Evolutionary conservation across 2,888 invertebrate species (phyloP), one percentile per base, ranked within the genome.

Genomic region (Lydus trimaculatus): DNA sequence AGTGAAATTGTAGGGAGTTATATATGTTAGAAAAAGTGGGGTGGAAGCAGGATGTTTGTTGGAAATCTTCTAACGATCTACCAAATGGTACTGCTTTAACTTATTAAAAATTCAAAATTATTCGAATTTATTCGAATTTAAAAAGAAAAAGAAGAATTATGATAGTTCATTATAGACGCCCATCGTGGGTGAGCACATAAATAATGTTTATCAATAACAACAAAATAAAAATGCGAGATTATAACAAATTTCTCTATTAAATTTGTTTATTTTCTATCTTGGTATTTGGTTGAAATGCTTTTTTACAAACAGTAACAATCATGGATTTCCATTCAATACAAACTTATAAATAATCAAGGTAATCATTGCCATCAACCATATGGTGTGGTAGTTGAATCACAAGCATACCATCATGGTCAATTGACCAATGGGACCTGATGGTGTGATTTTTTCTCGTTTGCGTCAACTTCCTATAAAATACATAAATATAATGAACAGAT

Each of bases 281-380:
- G 4, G n/a, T n/a, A n/a, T n/a, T n/a, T 28, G 28, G 28, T 28
- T 28, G 28, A 28, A 28, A n/a, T n/a, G n/a, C 28, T 28, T 28
- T 33, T 11, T 7, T 33, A n/a, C n/a, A 2, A 33, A 33, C 33
- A 36, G 15, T 1, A 15, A 36, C 7, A 36, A 15, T 36, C 15
- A 36, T 36, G 15, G 11, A 48, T 48, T 20, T 8, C n/a, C 11
- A 48, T 48, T 20, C 20, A 56, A 28, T 56, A n/a, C 31, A 17
- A 63, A 48, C 56, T 28, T 6, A 25, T 65, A 67, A 66, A 64
- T 61, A 3, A 59, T 63, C 60, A 39, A 43, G 31, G 63, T 63
- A 70, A 70, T 70, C 67, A 59, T 59, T 63, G 63, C 67, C 67
- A 71, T 71, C 71, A 61, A 61, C 71, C 71, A 71, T 71, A 65